These are phyloP conservation scores for Boulengeromyrus knoepffleri DNA, from an alignment of 2,113 vertebrate genomes.

Conservation along the genomic window DNA sequence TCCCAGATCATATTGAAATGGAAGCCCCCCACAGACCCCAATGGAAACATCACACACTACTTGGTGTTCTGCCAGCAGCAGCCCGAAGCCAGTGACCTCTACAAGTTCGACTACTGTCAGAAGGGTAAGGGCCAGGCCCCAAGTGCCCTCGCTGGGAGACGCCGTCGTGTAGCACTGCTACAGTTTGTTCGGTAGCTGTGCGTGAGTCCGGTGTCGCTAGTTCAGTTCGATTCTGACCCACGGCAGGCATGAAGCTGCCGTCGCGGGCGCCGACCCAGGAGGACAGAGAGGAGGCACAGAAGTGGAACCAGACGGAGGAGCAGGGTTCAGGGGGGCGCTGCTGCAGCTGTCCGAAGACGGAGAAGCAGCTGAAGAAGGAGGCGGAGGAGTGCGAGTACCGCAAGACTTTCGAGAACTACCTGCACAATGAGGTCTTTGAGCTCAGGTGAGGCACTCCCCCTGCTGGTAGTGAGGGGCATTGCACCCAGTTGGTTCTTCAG, in stretches of 20 bases:
- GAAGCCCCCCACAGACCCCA: constrained; percentile 86
- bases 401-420: constrained; percentile 93
- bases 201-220: background rate
- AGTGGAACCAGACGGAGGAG: constrained; percentile 73
- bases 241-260: constrained; percentile 81
- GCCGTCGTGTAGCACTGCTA: too few relatives aligned
- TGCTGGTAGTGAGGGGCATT: background rate
- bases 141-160: background rate
- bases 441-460: constrained; percentile 63
- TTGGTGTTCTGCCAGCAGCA: constrained; percentile 83
- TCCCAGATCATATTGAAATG: constrained; percentile 93
- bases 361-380: constrained; percentile 85
- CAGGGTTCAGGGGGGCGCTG: constrained; percentile 62
- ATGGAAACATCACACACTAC: constrained; percentile 95
- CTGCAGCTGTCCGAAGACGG: constrained; percentile 89
- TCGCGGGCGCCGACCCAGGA: constrained; percentile 76
- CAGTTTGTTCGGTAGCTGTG: background rate
- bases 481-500: background rate
- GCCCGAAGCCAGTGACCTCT: constrained; percentile 79
- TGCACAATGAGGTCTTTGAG: constrained; percentile 91
- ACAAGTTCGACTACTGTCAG: constrained; percentile 85
- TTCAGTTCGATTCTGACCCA: background rate
- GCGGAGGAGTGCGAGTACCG: constrained; percentile 81
- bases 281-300: constrained; percentile 70
- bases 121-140: constrained; percentile 64